Base-by-base conservation (phyloP, 2,797 vertebrate genomes). In the Neopelma chrysocephalum region DNA sequence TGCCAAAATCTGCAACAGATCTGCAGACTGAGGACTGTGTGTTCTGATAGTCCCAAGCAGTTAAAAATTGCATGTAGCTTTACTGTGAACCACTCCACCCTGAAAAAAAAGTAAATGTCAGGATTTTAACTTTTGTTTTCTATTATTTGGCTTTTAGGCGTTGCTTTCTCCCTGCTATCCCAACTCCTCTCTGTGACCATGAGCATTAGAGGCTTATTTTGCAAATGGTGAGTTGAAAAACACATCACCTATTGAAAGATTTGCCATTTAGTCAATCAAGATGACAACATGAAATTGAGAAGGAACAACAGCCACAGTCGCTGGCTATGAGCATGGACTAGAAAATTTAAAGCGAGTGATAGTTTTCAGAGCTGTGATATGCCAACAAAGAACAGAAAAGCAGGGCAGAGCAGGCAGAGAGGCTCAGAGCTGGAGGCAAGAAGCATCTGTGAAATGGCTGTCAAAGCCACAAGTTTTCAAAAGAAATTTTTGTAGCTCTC, bases 361-460 rank as follows among this genome's bases (percentile, higher is more conserved):
- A 42, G 9, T 65, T 94, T 93, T 86, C 54, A 77, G 77, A 92
- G 78, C 48, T 73, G 42, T 58, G 84, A 71, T 48, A 12, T 86
- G 87, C 72, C 65, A 89, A 18, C 17, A 5, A 66, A 84, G 32
- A 13, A 60, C 2, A 68, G 71, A 69, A 93, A 87, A 92, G 38
- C 34, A 36, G 72, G 56, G n/a, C 47, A 73, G 89, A 91, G 81
- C 56, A 71, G 87, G 64, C 64, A 82, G 42, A 82, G 32, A 71
- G 42, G 45, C 57, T 83, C 0, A 1, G 75, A 80, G 79, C 53
- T 89, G 69, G 38, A 91, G 64, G 48, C 56, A 94, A 77, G 53
- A 21, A 93, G 53, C 42, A 71, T 87, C 84, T 93, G 72, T 76
- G 92, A 87, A 91, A 80, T 42, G 71, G 29, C 61, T 93, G 89